Conservation (phyloP, 2,797 vertebrate genomes). For the Triplophysa yarkandensis region DNA sequence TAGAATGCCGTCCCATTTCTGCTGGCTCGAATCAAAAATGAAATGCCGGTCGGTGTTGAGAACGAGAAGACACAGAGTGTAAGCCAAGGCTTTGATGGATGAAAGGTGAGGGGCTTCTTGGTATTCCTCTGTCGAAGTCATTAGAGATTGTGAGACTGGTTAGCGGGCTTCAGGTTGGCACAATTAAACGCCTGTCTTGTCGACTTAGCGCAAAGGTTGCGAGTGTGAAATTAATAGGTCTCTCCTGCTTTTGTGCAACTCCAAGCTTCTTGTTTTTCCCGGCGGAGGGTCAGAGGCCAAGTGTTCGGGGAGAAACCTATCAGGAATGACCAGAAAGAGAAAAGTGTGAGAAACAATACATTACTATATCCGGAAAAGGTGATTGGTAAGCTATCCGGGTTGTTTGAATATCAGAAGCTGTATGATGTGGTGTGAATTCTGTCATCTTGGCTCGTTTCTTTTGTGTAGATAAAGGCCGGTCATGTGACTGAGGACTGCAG, state of each 20-base stretch:
- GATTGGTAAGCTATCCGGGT: not conserved
- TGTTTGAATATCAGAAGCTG: not conserved
- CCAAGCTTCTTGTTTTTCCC: conserved; percentile 55
- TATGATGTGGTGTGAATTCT: not conserved
- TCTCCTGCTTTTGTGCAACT: conserved; percentile 59
- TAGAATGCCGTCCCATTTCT: not conserved
- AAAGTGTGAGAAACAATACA: not conserved
- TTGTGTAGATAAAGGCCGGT: too few species aligned
- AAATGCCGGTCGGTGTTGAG: not conserved
- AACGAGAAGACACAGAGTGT: conserved; percentile 4
- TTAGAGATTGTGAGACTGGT: conserved; percentile 54
- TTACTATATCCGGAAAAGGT: not conserved
- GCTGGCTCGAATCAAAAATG: conserved; percentile 2
- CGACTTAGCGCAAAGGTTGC: conserved; percentile 69
- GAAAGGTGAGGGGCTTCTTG: conserved; percentile 59
- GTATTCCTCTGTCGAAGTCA: conserved; percentile 62
- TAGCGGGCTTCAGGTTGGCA: conserved; percentile 61
- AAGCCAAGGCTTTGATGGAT: conserved; percentile 61
- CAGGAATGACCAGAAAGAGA: conserved; percentile 1
- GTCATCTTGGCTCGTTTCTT: too few species aligned
- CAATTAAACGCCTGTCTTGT: conserved; percentile 73
- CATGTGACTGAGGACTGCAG: too few species aligned
- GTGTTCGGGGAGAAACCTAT: not conserved
- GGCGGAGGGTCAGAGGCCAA: conserved; percentile 56
- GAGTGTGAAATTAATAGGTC: conserved; percentile 69